Percentiles rank a stretch among this genome's conserved stretches.
Evolutionary conservation across 2,113 vertebrate genomes (phyloP).

Genomic region (Campylorhamphus procurvoides): DNA sequence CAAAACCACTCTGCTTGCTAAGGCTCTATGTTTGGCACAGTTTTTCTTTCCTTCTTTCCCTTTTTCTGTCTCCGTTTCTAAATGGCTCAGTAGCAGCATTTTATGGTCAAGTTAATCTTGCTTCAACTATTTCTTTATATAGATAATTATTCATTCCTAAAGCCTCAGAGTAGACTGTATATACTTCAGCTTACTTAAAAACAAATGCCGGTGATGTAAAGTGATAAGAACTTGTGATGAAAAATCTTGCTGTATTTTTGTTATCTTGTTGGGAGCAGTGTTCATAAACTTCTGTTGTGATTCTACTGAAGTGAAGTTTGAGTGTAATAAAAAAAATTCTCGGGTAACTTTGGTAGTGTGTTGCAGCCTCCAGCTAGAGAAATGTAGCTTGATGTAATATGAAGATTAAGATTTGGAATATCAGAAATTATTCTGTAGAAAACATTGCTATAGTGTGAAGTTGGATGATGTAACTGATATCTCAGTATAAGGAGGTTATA

Average conservation of each 20-base stretch:
- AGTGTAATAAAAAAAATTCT: neutral
- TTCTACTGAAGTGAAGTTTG: neutral
- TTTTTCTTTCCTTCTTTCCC: neutral
- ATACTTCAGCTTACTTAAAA: neutral
- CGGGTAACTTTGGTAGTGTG: neutral
- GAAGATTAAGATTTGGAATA: neutral
- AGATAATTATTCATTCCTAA: neutral
- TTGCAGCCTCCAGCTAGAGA: neutral
- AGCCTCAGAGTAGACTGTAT: neutral
- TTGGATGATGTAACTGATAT: neutral
- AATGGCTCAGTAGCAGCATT: conserved; percentile 2
- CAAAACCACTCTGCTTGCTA: neutral
- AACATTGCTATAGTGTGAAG: neutral
- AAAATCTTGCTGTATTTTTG: neutral
- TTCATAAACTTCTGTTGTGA: neutral
- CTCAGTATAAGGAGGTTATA: neutral
- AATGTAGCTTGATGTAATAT: neutral
- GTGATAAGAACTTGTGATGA: neutral
- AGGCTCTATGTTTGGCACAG: neutral
- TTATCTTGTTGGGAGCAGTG: neutral
- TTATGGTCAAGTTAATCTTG: neutral
- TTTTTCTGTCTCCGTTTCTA: neutral
- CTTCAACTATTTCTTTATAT: neutral
- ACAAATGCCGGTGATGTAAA: neutral
- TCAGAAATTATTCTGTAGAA: neutral